Base-by-base conservation (phyloP, 2,113 vertebrate genomes). In the Dendrocopos noguchii region DNA sequence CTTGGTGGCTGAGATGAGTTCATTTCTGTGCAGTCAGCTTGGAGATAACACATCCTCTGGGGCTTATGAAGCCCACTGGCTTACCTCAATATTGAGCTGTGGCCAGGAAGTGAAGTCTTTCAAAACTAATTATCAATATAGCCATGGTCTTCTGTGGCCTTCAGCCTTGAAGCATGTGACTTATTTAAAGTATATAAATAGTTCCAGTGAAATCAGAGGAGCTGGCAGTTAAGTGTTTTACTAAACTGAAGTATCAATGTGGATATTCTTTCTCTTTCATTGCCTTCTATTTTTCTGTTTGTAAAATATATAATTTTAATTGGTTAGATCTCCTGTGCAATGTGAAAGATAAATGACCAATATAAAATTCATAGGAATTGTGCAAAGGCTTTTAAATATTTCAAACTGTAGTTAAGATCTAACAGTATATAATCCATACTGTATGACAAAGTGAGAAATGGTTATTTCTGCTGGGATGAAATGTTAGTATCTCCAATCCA, bases 311-410 rank as follows among this genome's bases (percentile, higher is more conserved):
- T 42, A 25, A 27, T 57, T 75, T 90, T 67, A 59, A 80, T 82
- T 89, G 52, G 25, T 31, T 63, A 79, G 56, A 46, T 80, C 15
- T 34, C 82, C 9, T 76, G 15, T 79, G 42, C 27, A 34, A 18
- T 39, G 10, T 24, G 77, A 68, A 72, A 67, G 67, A 88, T 33
- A 84, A 91, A 74, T 77, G 75, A 31, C 47, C 82, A 73, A 94
- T 87, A 65, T 8, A 56, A 85, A 93, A 93, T 76, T 81, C 20
- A 77, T 85, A 87, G 68, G 28, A 59, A 56, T 18, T 78, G 28
- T 66, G 56, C 70, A 91, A 94, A 88, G 52, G 59, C 76, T 64
- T 95, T 89, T 53, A 86, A 94, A 94, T 90, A 87, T 90, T 94
- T 93, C 36, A 91, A 75, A 46, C n/a, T 61, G 33, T 47, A 82